These are phyloP conservation scores for Neodiprion fabricii DNA, from an alignment of 1,140 invertebrate genomes.

Conservation along the genomic window DNA sequence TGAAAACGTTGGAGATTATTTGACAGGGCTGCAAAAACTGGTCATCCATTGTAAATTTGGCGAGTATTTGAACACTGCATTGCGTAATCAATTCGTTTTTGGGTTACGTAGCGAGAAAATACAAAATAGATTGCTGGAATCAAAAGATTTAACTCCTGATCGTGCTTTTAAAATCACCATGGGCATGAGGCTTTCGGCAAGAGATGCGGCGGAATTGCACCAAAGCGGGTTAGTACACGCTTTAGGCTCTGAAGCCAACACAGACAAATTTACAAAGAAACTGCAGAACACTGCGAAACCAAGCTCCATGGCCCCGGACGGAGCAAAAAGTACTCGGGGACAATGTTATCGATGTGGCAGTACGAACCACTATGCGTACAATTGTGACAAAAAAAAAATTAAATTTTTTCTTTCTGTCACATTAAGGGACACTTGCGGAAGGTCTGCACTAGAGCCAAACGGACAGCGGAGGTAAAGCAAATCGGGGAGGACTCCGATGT, in stretches of 20 bases:
- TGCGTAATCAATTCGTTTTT: conserved; percentile 18
- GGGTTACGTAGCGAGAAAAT: conserved; percentile 8
- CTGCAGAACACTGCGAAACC: conserved; percentile 6
- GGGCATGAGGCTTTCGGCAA: conserved; percentile 17
- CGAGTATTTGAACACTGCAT: conserved; percentile 8
- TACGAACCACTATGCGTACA: neutral
- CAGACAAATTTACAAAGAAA: conserved; percentile 7
- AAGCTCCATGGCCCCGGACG: conserved; percentile 10
- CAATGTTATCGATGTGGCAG: conserved; percentile 15
- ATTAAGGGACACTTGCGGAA: conserved; percentile 14
- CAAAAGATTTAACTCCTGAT: conserved; percentile 7
- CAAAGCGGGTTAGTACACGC: neutral
- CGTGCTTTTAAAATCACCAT: conserved; percentile 18
- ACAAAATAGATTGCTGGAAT: conserved; percentile 1
- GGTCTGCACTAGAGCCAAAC: conserved; percentile 20
- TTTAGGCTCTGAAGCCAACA: neutral
- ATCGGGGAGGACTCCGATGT: conserved; percentile 3
- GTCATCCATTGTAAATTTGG: conserved; percentile 13
- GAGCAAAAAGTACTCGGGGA: neutral
- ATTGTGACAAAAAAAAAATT: conserved; percentile 7
- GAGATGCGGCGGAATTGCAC: conserved; percentile 19
- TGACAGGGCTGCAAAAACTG: conserved; percentile 5
- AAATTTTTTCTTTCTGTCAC: conserved; percentile 16
- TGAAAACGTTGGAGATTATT: conserved; percentile 4
- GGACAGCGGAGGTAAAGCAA: conserved; percentile 8